Evolutionary conservation across 2,113 vertebrate genomes (phyloP), one percentile per base, ranked within the genome.

Genomic region (rat (Rattus norvegicus)): DNA sequence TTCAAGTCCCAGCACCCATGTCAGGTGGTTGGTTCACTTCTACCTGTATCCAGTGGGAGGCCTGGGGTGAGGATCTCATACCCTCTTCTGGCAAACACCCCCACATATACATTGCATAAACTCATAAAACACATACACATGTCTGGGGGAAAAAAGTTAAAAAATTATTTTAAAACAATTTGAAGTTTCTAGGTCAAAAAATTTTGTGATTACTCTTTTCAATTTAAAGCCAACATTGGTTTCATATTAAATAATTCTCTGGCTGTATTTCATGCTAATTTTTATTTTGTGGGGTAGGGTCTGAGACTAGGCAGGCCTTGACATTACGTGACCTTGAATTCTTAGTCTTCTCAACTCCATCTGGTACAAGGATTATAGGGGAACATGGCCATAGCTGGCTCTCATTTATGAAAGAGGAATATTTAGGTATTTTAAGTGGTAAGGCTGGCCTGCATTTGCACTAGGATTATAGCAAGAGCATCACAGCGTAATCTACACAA

Each of bases 201-300:
- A 69, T 87, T 61, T 88, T 92, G 26, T 67, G 43, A 43, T 79
- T 73, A 73, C 36, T 67, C 43, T 79, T 96, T 56, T 91, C 79
- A 94, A 88, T 90, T 91, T 67, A 95, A 65, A 30, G 86, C 1
- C 65, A 56, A 87, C 49, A 92, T 81, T 28, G 90, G 52, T 90
- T 94, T 28, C 59, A 95, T 43, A 88, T 83, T 84, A 90, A 94
- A 88, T 75, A 92, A 90, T 85, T 94, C 17, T 88, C 79, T 30
- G 39, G 59, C 22, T 88, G 13, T 36, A 87, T 36, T 87, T 69
- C 47, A 13, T 36, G 85, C 63, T 49, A 36, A 49, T 69, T 87
- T 87, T 69, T 87, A 49, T 87, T 33, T 69, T 69, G 43, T 26
- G 16, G n/a, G 6, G 28, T 47, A 33, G 83, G 61, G 19, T 80